Evolutionary conservation across 2,888 invertebrate genomes (phyloP).

Genomic region (Dasypogon diadema): DNA sequence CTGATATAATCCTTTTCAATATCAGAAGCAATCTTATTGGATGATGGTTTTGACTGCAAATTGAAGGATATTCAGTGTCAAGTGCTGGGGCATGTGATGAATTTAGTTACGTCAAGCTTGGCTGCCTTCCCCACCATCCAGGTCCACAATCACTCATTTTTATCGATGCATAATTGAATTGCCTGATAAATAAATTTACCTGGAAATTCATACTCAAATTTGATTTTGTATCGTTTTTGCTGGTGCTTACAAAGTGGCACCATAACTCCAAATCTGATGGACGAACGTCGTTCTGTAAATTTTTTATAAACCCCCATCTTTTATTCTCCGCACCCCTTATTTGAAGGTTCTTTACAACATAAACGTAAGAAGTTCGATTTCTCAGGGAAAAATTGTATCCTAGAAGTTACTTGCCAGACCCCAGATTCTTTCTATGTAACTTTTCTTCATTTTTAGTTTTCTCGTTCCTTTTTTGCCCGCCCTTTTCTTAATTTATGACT

Average conservation of each 20-base stretch:
- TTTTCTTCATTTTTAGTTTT: constrained; percentile 20
- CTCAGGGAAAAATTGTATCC: not conserved
- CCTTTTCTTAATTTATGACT: constrained; percentile 38
- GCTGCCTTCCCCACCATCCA: not conserved
- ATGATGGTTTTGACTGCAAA: constrained; percentile 47
- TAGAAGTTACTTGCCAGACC: not conserved
- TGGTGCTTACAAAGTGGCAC: not conserved
- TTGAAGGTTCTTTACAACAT: not conserved
- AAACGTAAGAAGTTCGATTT: not conserved
- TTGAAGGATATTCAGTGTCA: constrained; percentile 45
- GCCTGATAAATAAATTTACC: constrained; percentile 40
- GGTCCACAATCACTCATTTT: not conserved
- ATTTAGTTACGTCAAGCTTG: not conserved
- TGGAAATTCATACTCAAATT: constrained; percentile 32
- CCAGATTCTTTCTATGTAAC: not conserved
- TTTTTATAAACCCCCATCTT: constrained; percentile 27
- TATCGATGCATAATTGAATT: constrained; percentile 39
- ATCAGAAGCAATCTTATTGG: constrained; percentile 40
- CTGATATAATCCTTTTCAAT: constrained; percentile 39
- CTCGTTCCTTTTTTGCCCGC: not conserved
- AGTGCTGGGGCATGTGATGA: constrained; percentile 29
- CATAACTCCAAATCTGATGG: not conserved
- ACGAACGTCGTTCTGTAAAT: not conserved
- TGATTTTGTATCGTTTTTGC: constrained; percentile 24
- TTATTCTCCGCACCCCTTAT: too few relatives aligned